These are phyloP conservation scores for Ptilorrhoa leucosticta DNA, from an alignment of 2,113 vertebrate genomes.

Conservation along the genomic window DNA sequence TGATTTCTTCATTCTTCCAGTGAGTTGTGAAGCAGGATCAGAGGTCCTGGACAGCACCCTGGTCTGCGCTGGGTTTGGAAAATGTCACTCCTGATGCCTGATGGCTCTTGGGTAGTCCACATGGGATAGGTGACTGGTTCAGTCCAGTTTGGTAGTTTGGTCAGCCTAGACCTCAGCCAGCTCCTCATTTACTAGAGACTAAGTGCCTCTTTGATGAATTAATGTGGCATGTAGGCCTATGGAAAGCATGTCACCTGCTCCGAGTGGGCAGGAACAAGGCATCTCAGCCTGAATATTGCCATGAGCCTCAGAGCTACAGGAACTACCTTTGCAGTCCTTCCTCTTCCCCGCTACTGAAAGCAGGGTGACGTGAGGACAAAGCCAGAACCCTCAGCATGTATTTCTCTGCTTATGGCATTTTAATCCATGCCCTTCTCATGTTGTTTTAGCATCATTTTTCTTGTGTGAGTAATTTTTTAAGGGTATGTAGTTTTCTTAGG, in stretches of 20 bases:
- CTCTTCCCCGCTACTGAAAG: background rate
- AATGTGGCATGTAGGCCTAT: background rate
- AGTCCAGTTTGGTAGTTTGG: background rate
- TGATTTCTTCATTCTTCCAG: slow-evolving; percentile 9
- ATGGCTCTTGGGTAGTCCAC: background rate
- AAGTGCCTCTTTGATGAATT: background rate
- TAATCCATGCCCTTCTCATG: background rate
- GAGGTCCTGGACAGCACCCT: background rate
- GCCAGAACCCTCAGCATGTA: background rate
- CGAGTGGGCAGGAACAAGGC: rapidly evolving
- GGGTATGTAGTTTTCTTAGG: background rate
- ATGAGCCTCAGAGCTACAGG: background rate
- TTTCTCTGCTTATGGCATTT: background rate
- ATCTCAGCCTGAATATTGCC: background rate
- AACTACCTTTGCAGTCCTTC: background rate
- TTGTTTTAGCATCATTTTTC: slow-evolving; percentile 1
- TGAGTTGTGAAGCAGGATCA: background rate
- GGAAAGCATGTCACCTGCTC: background rate
- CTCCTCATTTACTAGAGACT: background rate
- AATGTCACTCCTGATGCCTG: rapidly evolving
- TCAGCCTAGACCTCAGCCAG: background rate
- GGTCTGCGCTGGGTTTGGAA: background rate
- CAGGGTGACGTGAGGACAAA: background rate
- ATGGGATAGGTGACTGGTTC: background rate
- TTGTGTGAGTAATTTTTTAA: background rate